Evolutionary conservation across 2,797 vertebrate species (phyloP).

Genomic region (Eleutherodactylus coqui): DNA sequence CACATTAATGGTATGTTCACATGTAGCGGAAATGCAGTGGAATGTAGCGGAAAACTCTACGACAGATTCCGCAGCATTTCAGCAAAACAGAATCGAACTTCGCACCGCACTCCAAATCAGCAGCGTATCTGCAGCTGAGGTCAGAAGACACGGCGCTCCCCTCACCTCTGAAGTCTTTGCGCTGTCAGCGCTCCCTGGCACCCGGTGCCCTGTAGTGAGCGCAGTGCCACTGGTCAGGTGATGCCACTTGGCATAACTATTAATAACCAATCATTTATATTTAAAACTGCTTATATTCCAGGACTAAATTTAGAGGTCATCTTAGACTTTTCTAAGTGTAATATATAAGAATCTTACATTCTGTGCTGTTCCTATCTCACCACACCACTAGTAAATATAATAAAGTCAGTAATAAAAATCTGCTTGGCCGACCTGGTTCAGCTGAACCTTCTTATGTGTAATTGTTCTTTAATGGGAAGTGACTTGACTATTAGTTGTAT

Average conservation of each 20-base stretch:
- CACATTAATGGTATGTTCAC: no score
- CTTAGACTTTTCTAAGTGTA: neutral
- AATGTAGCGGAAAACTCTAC: no score
- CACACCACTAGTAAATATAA: neutral
- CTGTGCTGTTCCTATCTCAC: neutral
- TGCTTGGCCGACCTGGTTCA: neutral
- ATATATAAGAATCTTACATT: neutral
- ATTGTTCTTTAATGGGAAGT: slow-evolving; percentile 50
- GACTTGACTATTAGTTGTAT: slow-evolving; percentile 54
- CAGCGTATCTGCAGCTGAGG: no score
- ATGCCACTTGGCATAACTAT: neutral
- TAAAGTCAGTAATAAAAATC: neutral
- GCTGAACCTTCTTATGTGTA: slow-evolving; percentile 24
- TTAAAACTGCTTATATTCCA: neutral
- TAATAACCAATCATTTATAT: neutral
- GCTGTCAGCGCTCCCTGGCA: no score
- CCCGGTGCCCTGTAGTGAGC: no score
- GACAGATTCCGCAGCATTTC: no score
- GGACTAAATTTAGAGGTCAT: neutral
- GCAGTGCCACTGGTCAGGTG: no score
- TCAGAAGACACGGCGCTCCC: no score
- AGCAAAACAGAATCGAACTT: no score
- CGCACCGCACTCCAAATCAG: no score
- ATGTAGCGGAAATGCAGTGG: no score
- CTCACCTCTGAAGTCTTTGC: no score